Evolutionary conservation across 2,113 vertebrate species (phyloP).

Genomic region (Semicossyphus pulcher): DNA sequence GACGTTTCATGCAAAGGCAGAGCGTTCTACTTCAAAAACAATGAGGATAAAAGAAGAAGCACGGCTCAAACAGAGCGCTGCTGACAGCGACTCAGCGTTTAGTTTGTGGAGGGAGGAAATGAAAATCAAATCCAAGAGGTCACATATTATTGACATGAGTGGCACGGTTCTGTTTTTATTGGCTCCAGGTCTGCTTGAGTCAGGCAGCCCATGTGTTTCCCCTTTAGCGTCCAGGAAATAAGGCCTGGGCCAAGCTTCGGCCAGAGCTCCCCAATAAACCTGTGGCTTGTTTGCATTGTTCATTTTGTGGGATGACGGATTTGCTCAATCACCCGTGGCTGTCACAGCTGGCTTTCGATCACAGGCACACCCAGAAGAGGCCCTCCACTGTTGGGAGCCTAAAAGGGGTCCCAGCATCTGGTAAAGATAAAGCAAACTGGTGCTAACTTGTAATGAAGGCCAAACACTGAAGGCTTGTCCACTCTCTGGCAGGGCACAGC

Average conservation of each 20-base stretch:
- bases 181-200: conserved; percentile 43
- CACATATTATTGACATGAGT: conserved; percentile 66
- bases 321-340: conserved; percentile 77
- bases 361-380: conserved; percentile 45
- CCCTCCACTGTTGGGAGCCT: conserved; percentile 18
- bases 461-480: conserved; percentile 42
- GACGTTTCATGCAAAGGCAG: conserved; percentile 1
- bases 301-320: conserved; percentile 71
- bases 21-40: background rate
- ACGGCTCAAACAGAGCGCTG: conserved; percentile 29
- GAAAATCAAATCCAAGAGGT: conserved; percentile 72
- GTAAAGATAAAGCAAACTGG: conserved; percentile 52
- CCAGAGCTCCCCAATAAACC: conserved; percentile 56
- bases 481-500: conserved; percentile 1
- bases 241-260: conserved; percentile 14
- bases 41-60: conserved; percentile 45
- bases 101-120: conserved; percentile 58
- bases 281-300: conserved; percentile 70
- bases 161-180: conserved; percentile 67
- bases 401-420: conserved; percentile 62
- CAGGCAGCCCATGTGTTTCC: conserved; percentile 72
- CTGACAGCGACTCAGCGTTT: conserved; percentile 48
- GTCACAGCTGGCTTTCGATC: conserved; percentile 75
- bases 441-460: conserved; percentile 72
- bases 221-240: conserved; percentile 71